Evolutionary conservation across 37 sponge, comb jelly and placozoan species (phyloP).

Genomic region (Theonella swinhoei): DNA sequence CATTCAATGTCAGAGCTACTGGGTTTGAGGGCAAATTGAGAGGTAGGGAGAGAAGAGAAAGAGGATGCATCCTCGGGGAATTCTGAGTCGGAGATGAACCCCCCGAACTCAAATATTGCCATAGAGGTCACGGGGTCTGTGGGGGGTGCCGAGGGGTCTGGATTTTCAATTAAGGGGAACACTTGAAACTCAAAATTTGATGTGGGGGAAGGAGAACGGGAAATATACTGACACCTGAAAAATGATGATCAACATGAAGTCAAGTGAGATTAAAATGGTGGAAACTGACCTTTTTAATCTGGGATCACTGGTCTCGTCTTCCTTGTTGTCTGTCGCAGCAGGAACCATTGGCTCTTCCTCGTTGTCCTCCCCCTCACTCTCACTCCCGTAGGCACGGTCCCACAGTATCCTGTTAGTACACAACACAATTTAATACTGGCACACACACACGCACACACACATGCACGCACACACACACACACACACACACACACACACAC

Average conservation of each 20-base stretch:
- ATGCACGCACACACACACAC: conserved; percentile 20
- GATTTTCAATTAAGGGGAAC: conserved; percentile 11
- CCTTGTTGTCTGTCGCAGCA: neutral
- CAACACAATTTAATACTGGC: conserved; percentile 18
- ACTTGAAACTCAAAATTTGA: conserved; percentile 8
- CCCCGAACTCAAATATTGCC: neutral
- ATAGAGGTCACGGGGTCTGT: neutral
- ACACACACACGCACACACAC: conserved; percentile 29
- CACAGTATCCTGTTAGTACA: conserved; percentile 14
- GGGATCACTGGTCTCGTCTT: neutral
- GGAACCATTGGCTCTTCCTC: neutral
- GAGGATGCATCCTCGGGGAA: conserved; percentile 15
- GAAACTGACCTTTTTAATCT: neutral
- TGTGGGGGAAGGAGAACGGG: conserved; percentile 40
- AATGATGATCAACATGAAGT: neutral
- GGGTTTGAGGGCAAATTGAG: conserved; percentile 59
- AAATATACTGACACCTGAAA: conserved; percentile 16
- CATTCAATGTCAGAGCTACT: conserved; percentile 23
- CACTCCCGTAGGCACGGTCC: conserved; percentile 19
- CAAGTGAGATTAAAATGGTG: neutral
- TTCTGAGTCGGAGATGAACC: conserved; percentile 14
- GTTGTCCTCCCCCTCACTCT: conserved; percentile 19
- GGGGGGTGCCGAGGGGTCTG: conserved; percentile 7
- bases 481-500: conserved; percentile 49
- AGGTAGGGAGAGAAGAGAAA: conserved; percentile 67